Base-by-base conservation (phyloP, 2,888 invertebrate genomes). In the Lasius platythorax region DNA sequence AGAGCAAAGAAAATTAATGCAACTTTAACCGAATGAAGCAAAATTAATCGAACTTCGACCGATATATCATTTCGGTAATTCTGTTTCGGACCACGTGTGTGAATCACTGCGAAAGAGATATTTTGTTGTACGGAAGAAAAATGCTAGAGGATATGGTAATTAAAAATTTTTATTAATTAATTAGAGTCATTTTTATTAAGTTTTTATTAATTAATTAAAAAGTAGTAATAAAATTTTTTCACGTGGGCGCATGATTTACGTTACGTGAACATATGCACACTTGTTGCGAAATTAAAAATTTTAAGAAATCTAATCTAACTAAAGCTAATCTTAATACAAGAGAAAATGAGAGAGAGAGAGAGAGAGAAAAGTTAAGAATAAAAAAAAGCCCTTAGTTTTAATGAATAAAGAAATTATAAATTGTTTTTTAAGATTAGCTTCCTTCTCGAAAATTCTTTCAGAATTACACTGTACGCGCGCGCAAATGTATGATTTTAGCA, bases 211-310 rank as follows among this genome's bases (percentile, higher is more conserved):
- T 46, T 68, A 33, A 63, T 70, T 43, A 28, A 1, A 76, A 73
- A 58, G 30, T 40, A 23, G 18, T 46, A 66, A 73, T 6, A 30
- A 50, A 6, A 2, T 50, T 9, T 58, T 76, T 30, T 66, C 43
- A 8, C 43, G 30, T 23, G 9, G 4, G 11, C 23, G 40, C 28
- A 28, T n/a, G 23, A 46, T 30, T 63, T 46, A 33, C 18, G 15
- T 63, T 46, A 33, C 18, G 15, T 15, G 4, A 23, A n/a, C 4
- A 28, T 33, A 63, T 63, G 0, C 46, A 46, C 12, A 33, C 28
- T 75, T 75, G 18, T 33, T 72, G 63, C 28, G 33, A 75, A 23
- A 23, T 23, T 11, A 76, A 37, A 28, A n/a, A 75, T 28, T 18
- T 18, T 28, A 2, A 9, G 37, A 33, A 28, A 72, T 37, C 12